phyloP scores from a whole-genome alignment of 2,113 vertebrate genomes.

The Geococcyx californianus region DNA sequence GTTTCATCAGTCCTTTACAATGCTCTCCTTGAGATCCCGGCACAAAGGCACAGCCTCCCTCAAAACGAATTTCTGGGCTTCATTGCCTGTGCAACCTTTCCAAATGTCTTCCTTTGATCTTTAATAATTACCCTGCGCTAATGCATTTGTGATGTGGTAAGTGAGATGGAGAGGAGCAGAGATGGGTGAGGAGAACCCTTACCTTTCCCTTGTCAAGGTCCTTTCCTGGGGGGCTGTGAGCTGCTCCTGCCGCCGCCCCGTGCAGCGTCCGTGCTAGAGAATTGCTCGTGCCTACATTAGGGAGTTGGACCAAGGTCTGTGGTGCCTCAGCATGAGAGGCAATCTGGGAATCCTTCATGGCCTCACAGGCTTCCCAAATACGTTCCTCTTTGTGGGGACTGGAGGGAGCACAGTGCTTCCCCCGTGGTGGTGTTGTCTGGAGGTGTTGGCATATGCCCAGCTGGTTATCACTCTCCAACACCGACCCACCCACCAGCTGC shows the following conservation, averaged over 20 bases:
- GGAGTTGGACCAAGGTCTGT: not conserved
- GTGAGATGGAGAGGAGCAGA: not conserved
- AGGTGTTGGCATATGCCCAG: not conserved
- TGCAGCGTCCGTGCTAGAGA: not conserved
- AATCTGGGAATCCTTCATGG: not conserved
- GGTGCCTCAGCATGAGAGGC: not conserved
- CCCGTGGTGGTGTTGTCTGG: rapidly evolving
- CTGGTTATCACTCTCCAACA: not conserved
- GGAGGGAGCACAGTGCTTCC: not conserved
- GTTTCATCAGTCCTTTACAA: not conserved
- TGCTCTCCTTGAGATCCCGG: not conserved
- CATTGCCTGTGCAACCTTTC: not conserved
- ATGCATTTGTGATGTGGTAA: not conserved
- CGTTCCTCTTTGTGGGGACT: too few relatives aligned
- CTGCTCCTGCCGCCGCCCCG: not conserved
- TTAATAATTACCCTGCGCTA: not conserved
- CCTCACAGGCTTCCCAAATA: not conserved
- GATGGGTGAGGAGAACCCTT: not conserved
- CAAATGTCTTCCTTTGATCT: conserved; percentile 19
- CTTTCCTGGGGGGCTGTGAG: not conserved
- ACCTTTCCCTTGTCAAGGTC: not conserved
- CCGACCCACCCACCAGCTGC: too few relatives aligned
- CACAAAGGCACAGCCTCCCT: not conserved
- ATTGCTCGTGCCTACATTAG: rapidly evolving
- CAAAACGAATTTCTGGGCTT: not conserved